phyloP scores from a whole-genome alignment of 1,140 invertebrate genomes.

The Andrena cerasifolii region DNA sequence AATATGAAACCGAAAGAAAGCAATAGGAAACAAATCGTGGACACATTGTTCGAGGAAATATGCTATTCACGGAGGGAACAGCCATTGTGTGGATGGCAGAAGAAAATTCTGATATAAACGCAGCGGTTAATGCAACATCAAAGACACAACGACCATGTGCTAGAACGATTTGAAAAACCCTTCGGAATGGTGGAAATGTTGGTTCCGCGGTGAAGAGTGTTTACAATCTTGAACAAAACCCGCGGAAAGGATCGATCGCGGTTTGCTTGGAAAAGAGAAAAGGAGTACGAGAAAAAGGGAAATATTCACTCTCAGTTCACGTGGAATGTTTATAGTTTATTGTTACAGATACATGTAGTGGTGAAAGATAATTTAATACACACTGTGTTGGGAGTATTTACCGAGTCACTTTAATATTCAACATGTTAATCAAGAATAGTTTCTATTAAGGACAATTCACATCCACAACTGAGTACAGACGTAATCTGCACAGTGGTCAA shows the following conservation, averaged over 20 bases:
- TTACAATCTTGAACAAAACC: background rate
- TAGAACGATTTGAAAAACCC: slow-evolving; percentile 14
- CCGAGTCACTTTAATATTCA: too few relatives aligned
- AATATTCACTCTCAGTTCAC: background rate
- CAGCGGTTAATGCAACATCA: background rate
- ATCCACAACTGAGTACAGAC: too few relatives aligned
- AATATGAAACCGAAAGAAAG: background rate
- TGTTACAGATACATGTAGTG: background rate
- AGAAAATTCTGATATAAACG: slow-evolving; percentile 9
- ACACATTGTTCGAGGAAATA: slow-evolving; percentile 14
- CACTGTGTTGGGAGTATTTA: too few relatives aligned
- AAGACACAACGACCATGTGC: slow-evolving; percentile 8
- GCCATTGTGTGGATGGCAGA: slow-evolving; percentile 1
- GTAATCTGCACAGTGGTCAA: too few relatives aligned
- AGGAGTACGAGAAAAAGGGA: background rate
- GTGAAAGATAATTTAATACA: background rate
- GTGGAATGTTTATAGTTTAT: background rate
- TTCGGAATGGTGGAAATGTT: slow-evolving; percentile 11
- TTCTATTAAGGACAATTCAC: too few relatives aligned
- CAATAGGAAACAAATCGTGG: background rate
- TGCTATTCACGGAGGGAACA: background rate
- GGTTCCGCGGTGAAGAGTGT: too few relatives aligned
- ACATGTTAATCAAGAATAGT: too few relatives aligned
- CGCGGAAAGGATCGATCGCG: background rate
- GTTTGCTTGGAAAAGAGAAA: background rate